Evolutionary conservation across 1,140 invertebrate species (phyloP).

Genomic region (Bombus difficillimus): DNA sequence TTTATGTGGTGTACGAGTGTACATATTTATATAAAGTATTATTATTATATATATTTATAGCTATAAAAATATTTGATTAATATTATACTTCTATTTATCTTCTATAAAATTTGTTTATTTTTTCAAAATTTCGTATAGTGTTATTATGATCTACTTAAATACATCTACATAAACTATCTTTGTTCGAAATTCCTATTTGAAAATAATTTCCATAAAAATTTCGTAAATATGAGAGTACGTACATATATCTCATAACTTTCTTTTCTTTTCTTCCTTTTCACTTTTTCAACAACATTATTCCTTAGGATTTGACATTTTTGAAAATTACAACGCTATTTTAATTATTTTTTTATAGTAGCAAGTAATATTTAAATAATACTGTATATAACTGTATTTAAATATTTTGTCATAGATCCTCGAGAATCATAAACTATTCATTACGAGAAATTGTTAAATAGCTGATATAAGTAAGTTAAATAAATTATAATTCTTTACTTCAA

Average conservation of each 20-base stretch:
- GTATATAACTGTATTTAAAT: too few species aligned
- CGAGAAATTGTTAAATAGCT: too few species aligned
- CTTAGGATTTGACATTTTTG: background rate
- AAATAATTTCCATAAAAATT: constrained; percentile 72
- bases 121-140: background rate
- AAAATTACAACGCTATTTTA: too few species aligned
- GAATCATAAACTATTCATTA: too few species aligned
- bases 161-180: constrained; percentile 84
- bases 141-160: background rate
- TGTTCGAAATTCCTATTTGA: constrained; percentile 87
- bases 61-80: background rate
- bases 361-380: too few species aligned
- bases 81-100: too few species aligned
- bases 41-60: background rate
- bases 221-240: constrained; percentile 83
- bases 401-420: too few species aligned
- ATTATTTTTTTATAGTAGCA: too few species aligned
- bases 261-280: background rate
- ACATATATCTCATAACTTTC: constrained; percentile 86
- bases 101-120: too few species aligned
- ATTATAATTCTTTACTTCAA: background rate
- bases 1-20: too few species aligned
- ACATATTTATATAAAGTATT: too few species aligned
- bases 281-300: background rate
- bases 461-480: too few species aligned